Evolutionary conservation across 2,888 invertebrate species (phyloP).

Genomic region (Diaprepes abbreviatus): DNA sequence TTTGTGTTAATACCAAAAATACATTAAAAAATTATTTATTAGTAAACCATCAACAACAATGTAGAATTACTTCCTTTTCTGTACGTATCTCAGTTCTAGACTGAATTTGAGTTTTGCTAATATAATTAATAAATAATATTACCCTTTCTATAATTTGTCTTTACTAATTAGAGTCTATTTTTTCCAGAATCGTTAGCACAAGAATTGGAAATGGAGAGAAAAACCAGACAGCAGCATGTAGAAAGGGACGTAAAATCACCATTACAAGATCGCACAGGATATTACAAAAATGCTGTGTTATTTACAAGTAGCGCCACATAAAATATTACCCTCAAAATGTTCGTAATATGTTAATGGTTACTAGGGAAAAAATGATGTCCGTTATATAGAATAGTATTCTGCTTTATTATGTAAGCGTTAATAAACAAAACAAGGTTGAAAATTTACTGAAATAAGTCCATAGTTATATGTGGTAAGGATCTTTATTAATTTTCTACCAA

Average conservation of each 20-base stretch:
- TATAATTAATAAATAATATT: neutral
- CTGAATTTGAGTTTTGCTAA: too few species aligned
- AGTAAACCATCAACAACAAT: too few species aligned
- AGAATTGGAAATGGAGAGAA: constrained; percentile 90
- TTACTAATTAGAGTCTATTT: too few species aligned
- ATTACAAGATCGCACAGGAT: constrained; percentile 83
- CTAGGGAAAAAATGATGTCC: neutral
- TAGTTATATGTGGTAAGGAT: neutral
- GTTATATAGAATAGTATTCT: neutral
- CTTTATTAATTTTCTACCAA: too few species aligned
- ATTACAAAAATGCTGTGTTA: constrained; percentile 91
- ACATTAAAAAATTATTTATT: too few species aligned
- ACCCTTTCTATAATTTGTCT: too few species aligned
- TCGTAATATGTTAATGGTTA: neutral
- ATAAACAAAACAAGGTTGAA: neutral
- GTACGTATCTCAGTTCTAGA: too few species aligned
- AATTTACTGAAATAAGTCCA: neutral
- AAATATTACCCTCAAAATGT: constrained; percentile 46
- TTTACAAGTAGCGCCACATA: constrained; percentile 91
- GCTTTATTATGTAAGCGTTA: neutral
- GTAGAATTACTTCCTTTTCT: too few species aligned
- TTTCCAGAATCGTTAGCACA: constrained; percentile 86
- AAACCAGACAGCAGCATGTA: constrained; percentile 84
- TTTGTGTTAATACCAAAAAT: too few species aligned
- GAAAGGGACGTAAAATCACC: constrained; percentile 91